Percentiles rank a stretch among this genome's conserved stretches.
Evolutionary conservation across 2,113 vertebrate genomes (phyloP).

Genomic region (Cephalophus harveyi): DNA sequence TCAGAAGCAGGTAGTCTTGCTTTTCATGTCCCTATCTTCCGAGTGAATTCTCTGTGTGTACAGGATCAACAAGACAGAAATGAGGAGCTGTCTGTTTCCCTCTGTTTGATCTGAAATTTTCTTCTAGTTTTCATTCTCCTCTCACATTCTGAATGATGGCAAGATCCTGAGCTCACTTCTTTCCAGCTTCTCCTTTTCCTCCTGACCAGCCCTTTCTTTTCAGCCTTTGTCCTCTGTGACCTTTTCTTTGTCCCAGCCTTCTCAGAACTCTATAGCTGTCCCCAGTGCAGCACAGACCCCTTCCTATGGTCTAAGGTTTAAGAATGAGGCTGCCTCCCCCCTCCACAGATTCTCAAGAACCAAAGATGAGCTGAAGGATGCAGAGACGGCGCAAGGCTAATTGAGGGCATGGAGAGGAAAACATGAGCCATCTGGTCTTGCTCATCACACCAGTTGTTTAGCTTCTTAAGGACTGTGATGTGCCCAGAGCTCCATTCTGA

Average conservation of each 20-base stretch:
- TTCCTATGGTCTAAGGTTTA: background rate
- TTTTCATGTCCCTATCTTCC: background rate
- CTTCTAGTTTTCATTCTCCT: background rate
- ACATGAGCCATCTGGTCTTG: background rate
- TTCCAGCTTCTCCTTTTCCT: background rate
- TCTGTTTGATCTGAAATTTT: background rate
- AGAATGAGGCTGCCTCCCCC: background rate
- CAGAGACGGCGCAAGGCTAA: background rate
- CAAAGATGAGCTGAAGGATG: background rate
- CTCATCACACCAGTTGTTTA: background rate
- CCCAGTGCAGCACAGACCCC: background rate
- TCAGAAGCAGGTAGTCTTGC: conserved; percentile 88
- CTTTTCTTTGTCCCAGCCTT: background rate
- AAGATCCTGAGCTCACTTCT: background rate
- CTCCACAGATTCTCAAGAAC: background rate
- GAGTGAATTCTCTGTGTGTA: background rate
- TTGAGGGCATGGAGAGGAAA: background rate
- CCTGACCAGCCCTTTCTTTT: background rate
- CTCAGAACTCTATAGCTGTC: background rate
- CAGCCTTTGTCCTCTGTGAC: background rate
- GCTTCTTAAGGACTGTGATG: background rate
- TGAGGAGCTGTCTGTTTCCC: background rate
- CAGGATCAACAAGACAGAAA: background rate
- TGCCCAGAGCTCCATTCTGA: background rate
- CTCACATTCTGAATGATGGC: background rate